These are phyloP conservation scores for Sternotherus odoratus DNA, from an alignment of 2,797 vertebrate genomes.

Conservation along the genomic window DNA sequence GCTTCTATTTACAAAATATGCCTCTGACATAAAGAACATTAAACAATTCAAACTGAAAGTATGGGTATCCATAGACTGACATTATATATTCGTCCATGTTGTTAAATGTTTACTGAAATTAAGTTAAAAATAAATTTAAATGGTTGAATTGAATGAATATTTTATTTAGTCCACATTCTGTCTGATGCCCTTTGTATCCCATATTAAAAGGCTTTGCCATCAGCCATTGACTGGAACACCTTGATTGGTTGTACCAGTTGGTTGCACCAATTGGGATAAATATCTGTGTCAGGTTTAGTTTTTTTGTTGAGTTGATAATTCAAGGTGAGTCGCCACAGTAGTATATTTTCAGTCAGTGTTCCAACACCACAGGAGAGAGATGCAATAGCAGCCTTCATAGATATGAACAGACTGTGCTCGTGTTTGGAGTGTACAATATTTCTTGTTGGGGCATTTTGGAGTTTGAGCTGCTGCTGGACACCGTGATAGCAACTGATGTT, in stretches of 20 bases:
- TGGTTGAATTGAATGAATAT: neutral
- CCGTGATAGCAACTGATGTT: neutral
- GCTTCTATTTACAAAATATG: neutral
- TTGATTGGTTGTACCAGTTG: neutral
- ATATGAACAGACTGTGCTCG: neutral
- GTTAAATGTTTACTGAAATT: neutral
- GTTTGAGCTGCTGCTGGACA: neutral
- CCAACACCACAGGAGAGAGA: neutral
- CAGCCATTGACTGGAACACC: neutral
- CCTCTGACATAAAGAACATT: neutral
- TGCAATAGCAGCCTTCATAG: neutral
- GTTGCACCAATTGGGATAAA: fast-evolving
- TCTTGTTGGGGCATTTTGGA: neutral
- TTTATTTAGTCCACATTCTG: neutral
- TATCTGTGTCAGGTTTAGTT: neutral
- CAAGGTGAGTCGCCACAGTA: neutral
- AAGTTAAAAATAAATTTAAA: neutral
- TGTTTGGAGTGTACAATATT: neutral
- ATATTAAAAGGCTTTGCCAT: neutral
- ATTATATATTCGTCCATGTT: neutral
- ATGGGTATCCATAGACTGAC: neutral
- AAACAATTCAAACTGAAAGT: neutral
- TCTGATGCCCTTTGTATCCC: neutral
- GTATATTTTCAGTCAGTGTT: neutral
- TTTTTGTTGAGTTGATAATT: neutral